Base-by-base conservation (phyloP, 1,140 invertebrate genomes). In the Saccostrea cuccullata region DNA sequence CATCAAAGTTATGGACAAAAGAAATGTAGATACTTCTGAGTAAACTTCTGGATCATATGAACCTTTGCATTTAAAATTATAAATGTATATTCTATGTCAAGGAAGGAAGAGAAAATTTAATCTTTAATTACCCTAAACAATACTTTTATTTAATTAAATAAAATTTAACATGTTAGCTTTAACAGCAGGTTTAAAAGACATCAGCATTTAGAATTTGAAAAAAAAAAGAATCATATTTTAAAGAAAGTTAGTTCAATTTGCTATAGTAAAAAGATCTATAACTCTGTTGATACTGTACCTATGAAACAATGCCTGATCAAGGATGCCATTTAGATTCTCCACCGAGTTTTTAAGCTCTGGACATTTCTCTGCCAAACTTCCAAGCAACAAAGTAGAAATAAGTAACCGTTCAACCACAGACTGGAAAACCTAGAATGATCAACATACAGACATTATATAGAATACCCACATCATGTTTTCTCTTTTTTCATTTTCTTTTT, bases 341-440 rank as follows among this genome's bases (percentile, higher is more conserved):
- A 40, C 36, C 47, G n/a, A 5, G 4, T 56, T 11, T 30, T 26
- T 30, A 17, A 36, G n/a, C 9, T 15, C n/a, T 0, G 20, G 9
- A 23, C 12, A 36, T 70, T 36, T 60, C 56, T 85, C 84, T 40
- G 64, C 23, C 8, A 13, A 8, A 67, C 30, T 60, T 84, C 56
- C 55, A 17, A 88, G 17, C 56, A 64, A 23, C 17, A 88, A 40
- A n/a, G 60, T 64, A 8, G 84, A 55, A 17, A 60, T 13, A 5
- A 88, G 36, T 11, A 88, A 58, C 58, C 85, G 73, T n/a, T 88
- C 87, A 40, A 73, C 55, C 4, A 82, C 30, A 15, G 55, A 55
- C 30, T 88, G 87, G 15, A 85, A 70, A 60, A 88, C 87, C 87
- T 88, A 12, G 4, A 84, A 55, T 17, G 56, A 56, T 55, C 55